These are phyloP conservation scores for Lysandra coridon DNA, from an alignment of 2,888 invertebrate genomes.

Conservation along the genomic window DNA sequence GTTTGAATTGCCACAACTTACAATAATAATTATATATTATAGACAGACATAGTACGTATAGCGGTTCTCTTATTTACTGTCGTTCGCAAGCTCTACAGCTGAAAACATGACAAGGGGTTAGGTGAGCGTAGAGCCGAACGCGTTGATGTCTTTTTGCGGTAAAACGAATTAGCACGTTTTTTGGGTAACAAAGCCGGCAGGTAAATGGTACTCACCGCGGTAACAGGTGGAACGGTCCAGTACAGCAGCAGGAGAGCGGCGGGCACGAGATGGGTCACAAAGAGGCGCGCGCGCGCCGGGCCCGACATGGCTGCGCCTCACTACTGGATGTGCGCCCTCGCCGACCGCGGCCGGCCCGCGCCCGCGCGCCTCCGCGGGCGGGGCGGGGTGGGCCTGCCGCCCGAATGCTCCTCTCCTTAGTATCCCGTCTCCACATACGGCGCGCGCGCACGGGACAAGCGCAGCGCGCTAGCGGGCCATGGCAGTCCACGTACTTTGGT, in stretches of 20 bases:
- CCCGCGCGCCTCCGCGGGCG: slow-evolving; percentile 49
- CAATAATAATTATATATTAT: neutral
- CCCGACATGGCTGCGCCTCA: slow-evolving; percentile 78
- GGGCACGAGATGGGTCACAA: slow-evolving; percentile 63
- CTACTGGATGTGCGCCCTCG: slow-evolving; percentile 72
- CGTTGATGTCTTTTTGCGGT: slow-evolving; percentile 53
- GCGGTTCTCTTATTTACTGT: neutral
- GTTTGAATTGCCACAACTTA: neutral
- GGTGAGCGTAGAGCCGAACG: slow-evolving; percentile 36
- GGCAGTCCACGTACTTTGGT: slow-evolving; percentile 76
- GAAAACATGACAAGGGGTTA: slow-evolving; percentile 10
- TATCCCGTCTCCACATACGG: slow-evolving; percentile 73
- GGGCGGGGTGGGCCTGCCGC: slow-evolving; percentile 64
- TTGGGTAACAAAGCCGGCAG: slow-evolving; percentile 25
- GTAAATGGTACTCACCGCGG: slow-evolving; percentile 62
- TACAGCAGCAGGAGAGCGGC: slow-evolving; percentile 60
- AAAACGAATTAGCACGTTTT: neutral
- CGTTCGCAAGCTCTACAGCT: neutral
- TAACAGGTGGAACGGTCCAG: slow-evolving; percentile 53
- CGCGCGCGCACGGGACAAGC: slow-evolving; percentile 79
- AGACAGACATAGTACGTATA: neutral
- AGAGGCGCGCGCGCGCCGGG: slow-evolving; percentile 74
- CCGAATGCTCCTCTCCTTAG: slow-evolving; percentile 72
- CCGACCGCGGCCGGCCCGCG: slow-evolving; percentile 50
- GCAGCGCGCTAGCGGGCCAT: slow-evolving; percentile 75